phyloP scores from a whole-genome alignment of 2,888 invertebrate genomes.

The Cacoxenus indagator region DNA sequence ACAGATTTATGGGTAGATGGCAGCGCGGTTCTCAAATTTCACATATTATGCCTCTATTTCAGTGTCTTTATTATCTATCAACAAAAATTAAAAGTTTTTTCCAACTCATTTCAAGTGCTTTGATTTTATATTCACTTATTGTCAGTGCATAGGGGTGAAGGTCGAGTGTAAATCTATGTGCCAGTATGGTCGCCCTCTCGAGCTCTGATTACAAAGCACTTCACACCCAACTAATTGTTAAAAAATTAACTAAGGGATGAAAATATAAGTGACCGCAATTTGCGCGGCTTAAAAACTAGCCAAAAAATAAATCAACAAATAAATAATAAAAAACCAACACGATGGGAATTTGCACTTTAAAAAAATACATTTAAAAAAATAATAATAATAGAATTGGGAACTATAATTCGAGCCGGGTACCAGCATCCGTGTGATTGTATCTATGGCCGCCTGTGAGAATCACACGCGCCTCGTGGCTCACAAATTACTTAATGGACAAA shows the following conservation, averaged over 20 bases:
- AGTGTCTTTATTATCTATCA: neutral
- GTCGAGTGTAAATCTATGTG: too few species aligned
- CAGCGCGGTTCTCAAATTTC: too few species aligned
- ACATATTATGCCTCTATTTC: too few species aligned
- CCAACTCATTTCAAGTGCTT: too few species aligned
- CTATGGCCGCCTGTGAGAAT: too few species aligned
- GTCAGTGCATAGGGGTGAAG: neutral
- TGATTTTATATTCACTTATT: too few species aligned
- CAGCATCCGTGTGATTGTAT: neutral
- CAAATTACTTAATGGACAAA: neutral
- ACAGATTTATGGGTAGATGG: too few species aligned
- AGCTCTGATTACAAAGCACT: neutral
- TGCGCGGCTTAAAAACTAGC: neutral
- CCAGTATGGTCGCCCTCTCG: neutral
- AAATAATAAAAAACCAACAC: neutral
- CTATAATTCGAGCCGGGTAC: too few species aligned
- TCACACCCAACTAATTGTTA: constrained; percentile 11
- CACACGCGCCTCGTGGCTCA: too few species aligned
- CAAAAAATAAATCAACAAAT: neutral
- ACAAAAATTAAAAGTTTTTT: too few species aligned
- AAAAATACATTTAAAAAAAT: constrained; percentile 7
- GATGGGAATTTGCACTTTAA: neutral
- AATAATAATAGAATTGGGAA: neutral
- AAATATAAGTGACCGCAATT: constrained; percentile 20
- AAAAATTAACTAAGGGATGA: constrained; percentile 13